Evolutionary conservation across 2,888 invertebrate species (phyloP).

Genomic region (Caenorhabditis macrosperma): DNA sequence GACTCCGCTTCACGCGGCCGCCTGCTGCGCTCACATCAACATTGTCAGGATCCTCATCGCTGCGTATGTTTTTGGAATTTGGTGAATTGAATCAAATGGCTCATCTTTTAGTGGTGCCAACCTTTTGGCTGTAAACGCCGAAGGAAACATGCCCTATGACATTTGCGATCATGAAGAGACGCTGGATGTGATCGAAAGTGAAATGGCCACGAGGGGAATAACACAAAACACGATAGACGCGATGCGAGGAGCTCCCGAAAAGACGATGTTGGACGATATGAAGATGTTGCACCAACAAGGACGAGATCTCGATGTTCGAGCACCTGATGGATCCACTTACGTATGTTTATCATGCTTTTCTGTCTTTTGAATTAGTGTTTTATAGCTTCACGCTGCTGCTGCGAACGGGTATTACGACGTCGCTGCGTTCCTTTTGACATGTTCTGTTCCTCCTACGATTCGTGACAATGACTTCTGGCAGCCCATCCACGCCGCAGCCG

Average conservation of each 20-base stretch:
- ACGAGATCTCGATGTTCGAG: constrained; percentile 84
- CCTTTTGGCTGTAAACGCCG: constrained; percentile 95
- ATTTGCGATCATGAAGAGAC: constrained; percentile 95
- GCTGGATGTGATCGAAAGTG: constrained; percentile 94
- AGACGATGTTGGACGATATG: constrained; percentile 91
- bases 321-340: constrained; percentile 92
- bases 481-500: constrained; percentile 92
- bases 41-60: constrained; percentile 93
- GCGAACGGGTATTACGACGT: constrained; percentile 97
- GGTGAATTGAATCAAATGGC: no score
- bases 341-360: constrained; percentile 80
- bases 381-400: constrained; percentile 91
- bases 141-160: constrained; percentile 99
- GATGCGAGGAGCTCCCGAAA: constrained; percentile 92
- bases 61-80: constrained; percentile 82
- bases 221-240: constrained; percentile 86
- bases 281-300: constrained; percentile 83
- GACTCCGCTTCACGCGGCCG: constrained; percentile 97
- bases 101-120: constrained; percentile 88
- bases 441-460: constrained; percentile 87
- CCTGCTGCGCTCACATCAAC: constrained; percentile 96
- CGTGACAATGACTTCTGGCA: constrained; percentile 71
- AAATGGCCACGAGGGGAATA: constrained; percentile 92
- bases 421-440: constrained; percentile 93
- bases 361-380: neutral